Conservation (phyloP, 2,113 vertebrate species). For the Struthidea cinerea region DNA sequence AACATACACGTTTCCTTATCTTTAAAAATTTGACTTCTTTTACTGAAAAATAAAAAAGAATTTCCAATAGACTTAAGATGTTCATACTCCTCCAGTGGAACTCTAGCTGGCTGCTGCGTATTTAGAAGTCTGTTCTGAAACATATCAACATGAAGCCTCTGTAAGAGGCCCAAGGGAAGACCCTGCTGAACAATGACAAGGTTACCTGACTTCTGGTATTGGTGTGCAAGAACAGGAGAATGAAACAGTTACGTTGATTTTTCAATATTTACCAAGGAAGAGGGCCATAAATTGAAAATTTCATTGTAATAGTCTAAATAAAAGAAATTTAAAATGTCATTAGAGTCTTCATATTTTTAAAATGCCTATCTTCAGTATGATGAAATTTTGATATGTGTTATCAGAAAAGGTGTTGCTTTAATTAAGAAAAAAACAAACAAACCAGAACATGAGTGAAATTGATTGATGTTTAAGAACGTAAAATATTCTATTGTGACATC, state of each 20-base stretch:
- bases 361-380: neutral
- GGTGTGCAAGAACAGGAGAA: neutral
- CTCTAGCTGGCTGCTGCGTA: neutral
- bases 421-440: neutral
- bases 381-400: neutral
- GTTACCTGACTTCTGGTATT: neutral
- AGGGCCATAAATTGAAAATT: neutral
- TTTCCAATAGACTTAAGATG: neutral
- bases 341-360: neutral
- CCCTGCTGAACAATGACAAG: neutral
- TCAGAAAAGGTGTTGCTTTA: neutral
- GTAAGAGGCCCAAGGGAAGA: neutral
- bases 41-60: neutral
- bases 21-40: neutral
- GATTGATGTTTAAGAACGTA: neutral
- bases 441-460: neutral
- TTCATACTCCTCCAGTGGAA: neutral
- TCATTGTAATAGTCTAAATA: neutral
- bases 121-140: neutral
- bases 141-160: neutral
- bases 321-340: neutral
- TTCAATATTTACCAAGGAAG: neutral
- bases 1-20: neutral
- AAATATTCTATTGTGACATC: neutral
- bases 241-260: neutral